Conservation (phyloP, 2,113 vertebrate species). For the Platycercus adscitus region DNA sequence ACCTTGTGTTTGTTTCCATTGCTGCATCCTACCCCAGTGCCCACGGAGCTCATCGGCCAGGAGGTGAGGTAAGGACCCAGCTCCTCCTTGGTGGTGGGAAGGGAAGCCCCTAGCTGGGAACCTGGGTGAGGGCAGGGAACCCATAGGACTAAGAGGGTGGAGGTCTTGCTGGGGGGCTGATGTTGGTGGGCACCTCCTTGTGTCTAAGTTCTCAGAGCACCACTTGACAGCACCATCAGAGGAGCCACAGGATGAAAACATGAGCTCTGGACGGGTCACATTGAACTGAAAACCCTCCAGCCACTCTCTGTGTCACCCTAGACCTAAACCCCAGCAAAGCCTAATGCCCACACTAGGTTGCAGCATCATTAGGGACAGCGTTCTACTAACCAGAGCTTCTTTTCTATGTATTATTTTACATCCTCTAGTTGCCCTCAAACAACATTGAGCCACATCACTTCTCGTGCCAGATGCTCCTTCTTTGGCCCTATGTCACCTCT, state of each 20-base stretch:
- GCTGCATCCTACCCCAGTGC: slow-evolving; percentile 60
- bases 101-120: background rate
- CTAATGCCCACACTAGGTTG: fast-evolving
- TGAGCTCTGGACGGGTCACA: background rate
- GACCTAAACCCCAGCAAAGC: background rate
- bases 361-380: background rate
- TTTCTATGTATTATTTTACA: background rate
- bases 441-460: background rate
- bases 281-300: background rate
- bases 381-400: background rate
- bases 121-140: background rate
- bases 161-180: background rate
- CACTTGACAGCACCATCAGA: background rate
- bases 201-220: background rate
- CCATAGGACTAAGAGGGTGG: fast-evolving
- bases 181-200: fast-evolving
- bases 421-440: background rate
- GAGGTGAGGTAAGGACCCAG: slow-evolving; percentile 91
- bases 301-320: background rate
- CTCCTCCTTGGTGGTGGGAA: background rate
- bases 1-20: slow-evolving; percentile 5
- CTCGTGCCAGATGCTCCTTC: background rate
- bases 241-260: background rate
- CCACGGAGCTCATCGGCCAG: slow-evolving; percentile 87
- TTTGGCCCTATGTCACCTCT: background rate